phyloP scores from a whole-genome alignment of 2,797 vertebrate species.

The Yasuhikotakia modesta region DNA sequence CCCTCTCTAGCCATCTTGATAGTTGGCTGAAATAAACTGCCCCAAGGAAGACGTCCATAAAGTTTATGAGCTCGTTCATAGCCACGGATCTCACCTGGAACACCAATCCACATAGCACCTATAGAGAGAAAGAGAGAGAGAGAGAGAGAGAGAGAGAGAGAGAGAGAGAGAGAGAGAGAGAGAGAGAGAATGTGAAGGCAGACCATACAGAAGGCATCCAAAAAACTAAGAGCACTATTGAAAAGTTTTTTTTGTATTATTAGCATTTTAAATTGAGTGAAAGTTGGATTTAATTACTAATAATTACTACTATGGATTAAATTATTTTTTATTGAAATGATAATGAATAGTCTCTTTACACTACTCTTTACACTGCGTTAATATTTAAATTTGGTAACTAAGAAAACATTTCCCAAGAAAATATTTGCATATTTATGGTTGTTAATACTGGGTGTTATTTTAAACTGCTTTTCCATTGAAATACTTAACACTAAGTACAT shows the following conservation, averaged over 20 bases:
- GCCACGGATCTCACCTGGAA: slow-evolving; percentile 90
- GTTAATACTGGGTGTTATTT: too few species aligned
- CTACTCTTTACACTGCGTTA: too few species aligned
- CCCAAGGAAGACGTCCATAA: slow-evolving; percentile 77
- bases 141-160: neutral
- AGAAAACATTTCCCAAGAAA: too few species aligned
- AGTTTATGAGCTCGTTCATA: slow-evolving; percentile 84
- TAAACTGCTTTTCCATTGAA: neutral
- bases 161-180: neutral
- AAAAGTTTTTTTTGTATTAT: neutral
- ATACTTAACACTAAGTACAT: neutral
- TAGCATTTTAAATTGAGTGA: neutral
- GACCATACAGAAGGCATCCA: neutral
- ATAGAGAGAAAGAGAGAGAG: slow-evolving; percentile 12
- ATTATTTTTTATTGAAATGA: too few species aligned
- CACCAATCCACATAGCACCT: slow-evolving; percentile 79
- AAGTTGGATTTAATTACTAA: neutral
- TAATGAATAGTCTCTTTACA: too few species aligned
- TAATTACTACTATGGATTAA: too few species aligned
- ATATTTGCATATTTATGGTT: too few species aligned
- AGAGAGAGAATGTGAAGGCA: neutral
- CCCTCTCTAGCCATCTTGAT: slow-evolving; percentile 87
- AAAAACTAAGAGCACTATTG: neutral
- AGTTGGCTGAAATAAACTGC: slow-evolving; percentile 84
- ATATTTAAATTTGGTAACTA: too few species aligned